These are phyloP conservation scores for Onychorhynchus coronatus DNA, from an alignment of 2,113 vertebrate genomes.

Conservation along the genomic window DNA sequence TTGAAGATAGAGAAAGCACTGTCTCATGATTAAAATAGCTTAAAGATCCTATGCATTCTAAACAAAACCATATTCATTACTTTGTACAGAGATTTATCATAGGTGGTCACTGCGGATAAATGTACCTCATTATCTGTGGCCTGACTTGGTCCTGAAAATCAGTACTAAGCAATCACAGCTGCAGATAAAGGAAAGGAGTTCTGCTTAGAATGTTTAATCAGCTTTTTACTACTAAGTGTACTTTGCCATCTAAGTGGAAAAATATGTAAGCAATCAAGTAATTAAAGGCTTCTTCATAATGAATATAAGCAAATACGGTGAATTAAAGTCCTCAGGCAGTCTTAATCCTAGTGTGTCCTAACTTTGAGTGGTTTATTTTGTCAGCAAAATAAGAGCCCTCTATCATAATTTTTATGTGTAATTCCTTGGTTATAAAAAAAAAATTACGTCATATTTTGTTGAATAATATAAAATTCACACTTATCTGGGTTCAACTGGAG, in stretches of 20 bases:
- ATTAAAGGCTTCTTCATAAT: conserved; percentile 40
- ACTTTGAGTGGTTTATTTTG: conserved; percentile 12
- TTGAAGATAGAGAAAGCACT: not conserved
- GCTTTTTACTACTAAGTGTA: conserved; percentile 11
- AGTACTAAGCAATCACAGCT: conserved; percentile 13
- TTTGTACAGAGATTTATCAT: not conserved
- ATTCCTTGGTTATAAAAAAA: not conserved
- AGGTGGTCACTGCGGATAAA: not conserved
- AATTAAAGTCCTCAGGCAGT: conserved; percentile 10
- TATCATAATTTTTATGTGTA: not conserved
- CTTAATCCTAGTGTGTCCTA: not conserved
- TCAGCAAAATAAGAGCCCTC: not conserved
- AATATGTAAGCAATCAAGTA: conserved; percentile 55
- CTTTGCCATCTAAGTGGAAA: conserved; percentile 35
- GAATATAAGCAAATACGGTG: not conserved
- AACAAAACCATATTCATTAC: not conserved
- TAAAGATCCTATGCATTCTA: not conserved
- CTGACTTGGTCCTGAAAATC: not conserved
- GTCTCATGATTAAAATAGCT: not conserved
- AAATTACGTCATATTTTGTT: not conserved
- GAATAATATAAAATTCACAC: not conserved
- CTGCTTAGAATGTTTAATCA: conserved; percentile 33
- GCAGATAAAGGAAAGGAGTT: conserved; percentile 13
- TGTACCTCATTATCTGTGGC: not conserved
- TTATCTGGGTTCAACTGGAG: not conserved